phyloP scores from a whole-genome alignment of 2,113 vertebrate species.

The Myrmophylax atrothorax region DNA sequence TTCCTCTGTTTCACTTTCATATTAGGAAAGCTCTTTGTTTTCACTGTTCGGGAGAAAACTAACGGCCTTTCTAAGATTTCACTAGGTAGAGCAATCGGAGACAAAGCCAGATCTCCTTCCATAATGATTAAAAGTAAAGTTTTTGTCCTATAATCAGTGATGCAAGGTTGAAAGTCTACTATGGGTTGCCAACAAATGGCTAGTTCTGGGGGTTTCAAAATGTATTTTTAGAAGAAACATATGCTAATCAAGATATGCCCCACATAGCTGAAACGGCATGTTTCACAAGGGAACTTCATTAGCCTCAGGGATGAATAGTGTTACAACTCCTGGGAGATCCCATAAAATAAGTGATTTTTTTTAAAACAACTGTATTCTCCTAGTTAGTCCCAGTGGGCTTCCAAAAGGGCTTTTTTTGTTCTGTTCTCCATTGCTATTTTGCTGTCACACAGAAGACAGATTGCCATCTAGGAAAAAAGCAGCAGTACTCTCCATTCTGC shows the following conservation, averaged over 20 bases:
- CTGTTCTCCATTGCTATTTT: not conserved
- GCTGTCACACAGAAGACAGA: not conserved
- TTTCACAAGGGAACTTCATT: constrained; percentile 52
- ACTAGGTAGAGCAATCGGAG: not conserved
- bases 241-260: constrained; percentile 57
- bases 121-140: not conserved
- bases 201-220: constrained; percentile 22
- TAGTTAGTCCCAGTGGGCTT: not conserved
- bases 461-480: not conserved
- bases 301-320: not conserved
- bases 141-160: constrained; percentile 18
- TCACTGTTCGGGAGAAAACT: not conserved
- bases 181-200: not conserved
- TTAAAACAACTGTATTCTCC: not conserved
- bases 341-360: not conserved
- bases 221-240: constrained; percentile 64
- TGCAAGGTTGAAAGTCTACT: not conserved
- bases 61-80: not conserved
- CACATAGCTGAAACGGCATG: constrained; percentile 25
- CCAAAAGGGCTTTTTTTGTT: not conserved
- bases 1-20: not conserved
- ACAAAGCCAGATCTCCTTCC: not conserved
- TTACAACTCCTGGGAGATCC: not conserved
- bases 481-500: not conserved
- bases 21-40: not conserved